A percentile compares a stretch with the other conserved stretches of the same genome.
These are phyloP conservation scores for Fopius arisanus DNA, from an alignment of 1,140 invertebrate genomes.

Conservation along the genomic window DNA sequence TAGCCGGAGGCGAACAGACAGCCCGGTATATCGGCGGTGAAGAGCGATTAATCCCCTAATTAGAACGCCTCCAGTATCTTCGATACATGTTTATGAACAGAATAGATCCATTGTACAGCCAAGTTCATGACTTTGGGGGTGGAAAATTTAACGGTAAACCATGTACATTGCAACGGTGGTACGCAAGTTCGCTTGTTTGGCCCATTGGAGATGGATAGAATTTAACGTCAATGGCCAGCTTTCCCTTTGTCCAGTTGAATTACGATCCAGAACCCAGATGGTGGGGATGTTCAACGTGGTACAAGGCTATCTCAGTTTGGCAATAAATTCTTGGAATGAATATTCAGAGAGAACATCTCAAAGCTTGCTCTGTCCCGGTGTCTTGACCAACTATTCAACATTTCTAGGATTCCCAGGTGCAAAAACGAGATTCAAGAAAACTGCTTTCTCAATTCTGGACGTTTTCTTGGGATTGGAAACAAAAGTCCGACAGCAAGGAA, in stretches of 20 bases:
- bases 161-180: background rate
- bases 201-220: background rate
- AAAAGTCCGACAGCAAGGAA: too few species aligned
- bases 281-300: background rate
- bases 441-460: too few species aligned
- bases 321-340: background rate
- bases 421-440: too few species aligned
- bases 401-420: background rate
- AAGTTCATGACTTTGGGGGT: background rate
- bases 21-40: background rate
- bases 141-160: background rate
- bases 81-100: slow-evolving; percentile 7
- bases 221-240: background rate
- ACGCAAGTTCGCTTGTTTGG: background rate
- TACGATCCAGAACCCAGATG: background rate
- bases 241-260: background rate
- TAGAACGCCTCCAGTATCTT: slow-evolving; percentile 25
- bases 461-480: too few species aligned
- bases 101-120: background rate
- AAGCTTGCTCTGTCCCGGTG: background rate
- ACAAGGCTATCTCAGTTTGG: background rate
- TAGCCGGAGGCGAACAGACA: background rate
- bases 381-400: background rate
- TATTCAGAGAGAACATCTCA: background rate
- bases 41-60: slow-evolving; percentile 26